Conservation (phyloP, 2,797 vertebrate species). For the Eulemur coronatus region DNA sequence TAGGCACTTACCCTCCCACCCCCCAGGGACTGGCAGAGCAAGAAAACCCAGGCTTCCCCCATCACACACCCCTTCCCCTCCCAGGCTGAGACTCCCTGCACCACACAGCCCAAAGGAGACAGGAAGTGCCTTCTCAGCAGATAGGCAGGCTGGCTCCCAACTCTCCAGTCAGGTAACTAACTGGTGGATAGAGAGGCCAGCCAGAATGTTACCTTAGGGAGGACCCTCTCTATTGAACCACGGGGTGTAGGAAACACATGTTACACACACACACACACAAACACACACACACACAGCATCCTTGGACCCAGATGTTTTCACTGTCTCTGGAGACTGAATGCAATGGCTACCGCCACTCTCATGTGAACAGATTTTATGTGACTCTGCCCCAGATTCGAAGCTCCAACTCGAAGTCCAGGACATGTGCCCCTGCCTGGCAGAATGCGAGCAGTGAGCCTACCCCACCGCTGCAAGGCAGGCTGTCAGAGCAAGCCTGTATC, state of each 20-base stretch:
- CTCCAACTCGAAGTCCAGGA: not conserved
- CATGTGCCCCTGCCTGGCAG: not conserved
- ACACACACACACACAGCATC: not conserved
- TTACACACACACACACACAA: not conserved
- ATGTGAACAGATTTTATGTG: not conserved
- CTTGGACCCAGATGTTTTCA: not conserved
- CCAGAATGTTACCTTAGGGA: not conserved
- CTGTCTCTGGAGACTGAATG: not conserved
- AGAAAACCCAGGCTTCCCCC: not conserved
- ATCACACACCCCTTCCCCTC: too few relatives aligned
- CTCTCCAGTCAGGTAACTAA: not conserved
- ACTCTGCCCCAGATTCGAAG: not conserved
- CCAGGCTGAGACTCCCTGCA: not conserved
- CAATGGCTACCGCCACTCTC: not conserved
- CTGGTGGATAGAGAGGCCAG: not conserved
- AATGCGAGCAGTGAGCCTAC: not conserved
- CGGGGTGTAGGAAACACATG: not conserved
- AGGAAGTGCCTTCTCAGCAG: not conserved
- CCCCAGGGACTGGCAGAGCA: not conserved
- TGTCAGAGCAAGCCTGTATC: not conserved
- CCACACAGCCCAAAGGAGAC: not conserved
- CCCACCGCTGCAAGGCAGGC: not conserved
- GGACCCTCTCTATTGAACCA: not conserved
- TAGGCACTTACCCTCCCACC: not conserved
- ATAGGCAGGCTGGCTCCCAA: not conserved